Evolutionary conservation across 2,113 vertebrate species (phyloP), one percentile per base, ranked within the genome.

Genomic region (Dunckerocampus dactyliophorus): DNA sequence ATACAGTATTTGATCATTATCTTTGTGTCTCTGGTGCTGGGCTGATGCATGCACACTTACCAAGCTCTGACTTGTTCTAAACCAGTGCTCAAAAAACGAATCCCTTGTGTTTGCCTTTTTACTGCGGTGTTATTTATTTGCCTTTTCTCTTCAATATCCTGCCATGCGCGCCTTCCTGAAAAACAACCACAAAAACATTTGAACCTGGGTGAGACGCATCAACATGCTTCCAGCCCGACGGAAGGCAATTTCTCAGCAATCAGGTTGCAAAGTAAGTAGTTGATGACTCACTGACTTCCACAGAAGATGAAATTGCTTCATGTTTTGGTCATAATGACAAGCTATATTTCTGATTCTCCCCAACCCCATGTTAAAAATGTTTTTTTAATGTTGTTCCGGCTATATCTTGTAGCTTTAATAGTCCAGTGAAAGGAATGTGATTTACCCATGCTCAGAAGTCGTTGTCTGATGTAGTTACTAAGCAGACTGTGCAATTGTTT

Each of bases 401-500:
- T 31, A 17, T 49, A 63, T 60, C 16, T n/a, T 21, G 42, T 24
- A 54, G 37, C 47, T 61, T 68, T 45, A 45, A 34, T 62, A 31
- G 49, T n/a, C 43, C 22, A 22, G n/a, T 39, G 34, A 61, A 51
- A 46, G 74, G 79, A 85, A 83, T 84, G 73, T 77, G 28, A 47
- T 13, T 83, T 77, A 67, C 52, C 39, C 51, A 20, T 50, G 56
- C 20, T 62, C 64, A 72, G 34, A 60, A 66, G 55, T 48, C 51
- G 85, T 85, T 89, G 87, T 89, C 65, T 47, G 63, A 54, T 31
- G 28, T 74, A 52, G 77, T 63, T 80, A 59, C 66, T 16, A 19
- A 76, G 54, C 70, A 74, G 60, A 37, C 59, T 63, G 60, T 15
- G 55, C 74, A 65, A 89, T 85, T 76, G 84, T 85, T 87, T 72